Percentiles rank a stretch among this genome's conserved stretches.
phyloP scores from a whole-genome alignment of 2,113 vertebrate species.

The Struthio camelus region DNA sequence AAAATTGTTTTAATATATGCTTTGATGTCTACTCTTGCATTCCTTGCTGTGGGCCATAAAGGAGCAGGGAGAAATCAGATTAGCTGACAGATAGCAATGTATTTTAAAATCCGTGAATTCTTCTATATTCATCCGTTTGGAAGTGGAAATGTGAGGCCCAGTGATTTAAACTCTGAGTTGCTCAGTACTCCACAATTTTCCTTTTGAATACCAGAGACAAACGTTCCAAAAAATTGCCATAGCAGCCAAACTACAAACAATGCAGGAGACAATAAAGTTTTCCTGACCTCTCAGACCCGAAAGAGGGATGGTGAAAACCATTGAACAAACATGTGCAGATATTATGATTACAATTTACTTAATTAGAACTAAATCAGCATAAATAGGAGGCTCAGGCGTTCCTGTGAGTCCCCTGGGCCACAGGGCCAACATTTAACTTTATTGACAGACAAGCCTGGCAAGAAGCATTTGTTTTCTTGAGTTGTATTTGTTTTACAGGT shows the following conservation, averaged over 20 bases:
- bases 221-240: neutral
- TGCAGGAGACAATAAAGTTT: neutral
- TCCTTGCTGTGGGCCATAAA: conserved; percentile 17
- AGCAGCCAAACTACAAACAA: neutral
- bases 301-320: neutral
- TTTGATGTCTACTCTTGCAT: conserved; percentile 11
- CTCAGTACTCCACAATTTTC: neutral
- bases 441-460: neutral
- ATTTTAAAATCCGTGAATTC: conserved; percentile 53
- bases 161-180: conserved; percentile 2
- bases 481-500: conserved; percentile 79
- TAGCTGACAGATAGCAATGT: conserved; percentile 32
- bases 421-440: neutral
- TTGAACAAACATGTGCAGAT: neutral
- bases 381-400: neutral
- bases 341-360: neutral
- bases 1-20: neutral
- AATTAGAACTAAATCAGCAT: neutral
- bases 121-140: conserved; percentile 19
- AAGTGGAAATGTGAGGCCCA: conserved; percentile 30
- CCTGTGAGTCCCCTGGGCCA: neutral
- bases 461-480: neutral
- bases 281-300: neutral
- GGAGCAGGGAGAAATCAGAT: conserved; percentile 25
- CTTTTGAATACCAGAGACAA: conserved; percentile 34